phyloP scores from a whole-genome alignment of 2,888 invertebrate genomes.

The Megamerina dolium region DNA sequence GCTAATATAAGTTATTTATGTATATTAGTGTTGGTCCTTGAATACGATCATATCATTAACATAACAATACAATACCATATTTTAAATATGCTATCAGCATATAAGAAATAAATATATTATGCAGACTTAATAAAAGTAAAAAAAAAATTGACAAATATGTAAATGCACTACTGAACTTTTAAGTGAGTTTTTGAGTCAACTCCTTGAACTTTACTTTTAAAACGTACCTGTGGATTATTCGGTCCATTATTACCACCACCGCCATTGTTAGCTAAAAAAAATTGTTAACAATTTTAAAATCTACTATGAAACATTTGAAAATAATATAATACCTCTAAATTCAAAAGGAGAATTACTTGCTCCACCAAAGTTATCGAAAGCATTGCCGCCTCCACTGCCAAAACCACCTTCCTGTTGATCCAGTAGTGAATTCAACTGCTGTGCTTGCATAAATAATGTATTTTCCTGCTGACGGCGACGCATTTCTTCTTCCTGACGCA shows the following conservation, averaged over 20 bases:
- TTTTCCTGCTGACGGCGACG: conserved; percentile 82
- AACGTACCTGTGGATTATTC: conserved; percentile 35
- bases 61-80: too few relatives aligned
- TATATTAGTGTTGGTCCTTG: too few relatives aligned
- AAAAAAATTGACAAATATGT: too few relatives aligned
- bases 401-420: conserved; percentile 60
- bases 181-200: too few relatives aligned
- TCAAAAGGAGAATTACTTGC: conserved; percentile 41
- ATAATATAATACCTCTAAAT: conserved; percentile 36
- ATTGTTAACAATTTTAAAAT: conserved; percentile 8
- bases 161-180: too few relatives aligned
- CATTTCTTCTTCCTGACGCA: conserved; percentile 77
- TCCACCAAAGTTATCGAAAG: conserved; percentile 20
- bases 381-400: conserved; percentile 27
- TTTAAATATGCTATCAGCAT: too few relatives aligned
- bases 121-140: too few relatives aligned
- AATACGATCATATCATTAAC: too few relatives aligned
- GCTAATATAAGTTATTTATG: too few relatives aligned
- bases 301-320: background rate
- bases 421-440: conserved; percentile 59
- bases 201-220: conserved; percentile 23
- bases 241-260: conserved; percentile 25
- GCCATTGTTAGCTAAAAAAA: conserved; percentile 28
- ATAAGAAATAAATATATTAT: too few relatives aligned
- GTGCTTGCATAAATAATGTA: conserved; percentile 76